phyloP scores from a whole-genome alignment of 2,888 invertebrate species.

The Chelonus formosanus region DNA sequence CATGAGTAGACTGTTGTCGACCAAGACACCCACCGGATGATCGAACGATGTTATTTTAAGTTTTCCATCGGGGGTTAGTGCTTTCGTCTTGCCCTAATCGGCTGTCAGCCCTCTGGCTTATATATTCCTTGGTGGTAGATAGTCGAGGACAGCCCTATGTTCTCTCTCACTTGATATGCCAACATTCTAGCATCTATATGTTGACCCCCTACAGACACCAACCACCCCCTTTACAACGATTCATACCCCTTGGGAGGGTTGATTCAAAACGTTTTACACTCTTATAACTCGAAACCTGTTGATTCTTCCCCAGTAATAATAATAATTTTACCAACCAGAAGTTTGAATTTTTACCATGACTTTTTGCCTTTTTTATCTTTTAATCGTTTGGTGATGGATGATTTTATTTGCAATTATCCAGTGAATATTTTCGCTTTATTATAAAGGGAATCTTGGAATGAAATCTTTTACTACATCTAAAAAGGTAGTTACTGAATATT shows the following conservation, averaged over 20 bases:
- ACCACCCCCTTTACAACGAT: slow-evolving; percentile 53
- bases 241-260: slow-evolving; percentile 58
- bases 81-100: slow-evolving; percentile 61
- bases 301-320: slow-evolving; percentile 48
- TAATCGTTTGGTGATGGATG: slow-evolving; percentile 5
- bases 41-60: slow-evolving; percentile 65
- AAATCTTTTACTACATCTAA: slow-evolving; percentile 30
- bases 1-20: slow-evolving; percentile 54
- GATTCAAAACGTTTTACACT: slow-evolving; percentile 65
- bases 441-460: too few relatives aligned
- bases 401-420: not conserved
- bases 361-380: not conserved
- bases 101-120: slow-evolving; percentile 49
- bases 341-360: slow-evolving; percentile 11
- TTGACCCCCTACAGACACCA: slow-evolving; percentile 34
- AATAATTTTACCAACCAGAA: slow-evolving; percentile 6
- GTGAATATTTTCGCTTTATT: too few relatives aligned
- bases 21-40: slow-evolving; percentile 59
- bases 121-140: slow-evolving; percentile 9
- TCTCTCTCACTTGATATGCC: slow-evolving; percentile 16
- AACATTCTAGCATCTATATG: slow-evolving; percentile 12
- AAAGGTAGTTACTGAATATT: slow-evolving; percentile 45
- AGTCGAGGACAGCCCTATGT: not conserved
- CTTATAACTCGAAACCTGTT: slow-evolving; percentile 62
- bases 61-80: slow-evolving; percentile 61